These are phyloP conservation scores for Hippoglossus stenolepis DNA, from an alignment of 2,113 vertebrate species.

Conservation along the genomic window DNA sequence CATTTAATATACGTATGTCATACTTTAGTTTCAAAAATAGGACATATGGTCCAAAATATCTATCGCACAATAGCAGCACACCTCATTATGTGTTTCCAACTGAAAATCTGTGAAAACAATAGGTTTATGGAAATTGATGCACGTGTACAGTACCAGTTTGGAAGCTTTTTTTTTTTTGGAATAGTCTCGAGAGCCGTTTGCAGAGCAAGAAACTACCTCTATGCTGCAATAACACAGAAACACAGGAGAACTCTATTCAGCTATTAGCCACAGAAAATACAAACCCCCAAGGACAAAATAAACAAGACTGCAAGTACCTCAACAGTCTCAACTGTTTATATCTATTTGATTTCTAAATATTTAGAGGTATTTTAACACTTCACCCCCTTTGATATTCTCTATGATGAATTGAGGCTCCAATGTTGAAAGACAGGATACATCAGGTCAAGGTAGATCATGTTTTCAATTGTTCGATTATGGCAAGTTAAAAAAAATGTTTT, in stretches of 20 bases:
- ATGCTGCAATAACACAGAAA: constrained; percentile 46
- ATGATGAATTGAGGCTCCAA: constrained; percentile 16
- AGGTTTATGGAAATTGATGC: constrained; percentile 10
- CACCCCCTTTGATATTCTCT: not conserved
- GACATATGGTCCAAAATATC: constrained; percentile 43
- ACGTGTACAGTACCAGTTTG: constrained; percentile 11
- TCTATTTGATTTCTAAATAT: not conserved
- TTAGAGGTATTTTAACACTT: constrained; percentile 9
- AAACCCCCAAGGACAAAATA: constrained; percentile 33
- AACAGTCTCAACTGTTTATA: not conserved
- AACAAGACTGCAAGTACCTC: not conserved
- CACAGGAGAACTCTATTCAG: constrained; percentile 17
- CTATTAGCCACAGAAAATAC: constrained; percentile 32
- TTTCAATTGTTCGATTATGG: constrained; percentile 22
- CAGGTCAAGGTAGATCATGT: constrained; percentile 5
- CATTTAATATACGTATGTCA: constrained; percentile 30
- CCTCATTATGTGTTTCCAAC: constrained; percentile 28
- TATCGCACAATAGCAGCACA: constrained; percentile 48
- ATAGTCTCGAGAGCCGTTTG: constrained; percentile 25
- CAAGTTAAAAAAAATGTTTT: not conserved
- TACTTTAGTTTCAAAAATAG: constrained; percentile 34
- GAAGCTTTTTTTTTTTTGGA: constrained; percentile 9
- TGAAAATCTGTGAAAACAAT: constrained; percentile 15
- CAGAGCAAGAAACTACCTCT: constrained; percentile 40
- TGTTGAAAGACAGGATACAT: constrained; percentile 10